These are phyloP conservation scores for Dipodomys ordii DNA, from an alignment of 2,113 vertebrate genomes.

Conservation along the genomic window DNA sequence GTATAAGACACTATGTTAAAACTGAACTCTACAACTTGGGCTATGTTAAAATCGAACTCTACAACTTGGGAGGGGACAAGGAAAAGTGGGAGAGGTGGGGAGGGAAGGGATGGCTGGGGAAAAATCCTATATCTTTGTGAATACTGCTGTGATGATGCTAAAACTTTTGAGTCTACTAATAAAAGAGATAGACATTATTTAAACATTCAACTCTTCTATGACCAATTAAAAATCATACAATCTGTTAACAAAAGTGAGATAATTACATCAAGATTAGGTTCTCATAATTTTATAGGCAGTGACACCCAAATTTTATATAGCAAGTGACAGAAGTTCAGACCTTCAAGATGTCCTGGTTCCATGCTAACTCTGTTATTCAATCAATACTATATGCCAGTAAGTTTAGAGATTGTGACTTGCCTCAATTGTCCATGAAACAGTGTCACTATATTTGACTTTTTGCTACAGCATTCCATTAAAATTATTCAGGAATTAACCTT, in stretches of 20 bases:
- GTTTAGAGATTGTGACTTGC: not conserved
- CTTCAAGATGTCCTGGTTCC: not conserved
- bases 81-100: too few relatives aligned
- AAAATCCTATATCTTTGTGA: slow-evolving; percentile 4
- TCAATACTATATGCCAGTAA: not conserved
- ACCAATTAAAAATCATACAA: not conserved
- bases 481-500: not conserved
- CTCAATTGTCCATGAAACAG: not conserved
- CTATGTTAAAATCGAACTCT: too few relatives aligned
- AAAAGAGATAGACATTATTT: not conserved
- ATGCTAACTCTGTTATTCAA: not conserved
- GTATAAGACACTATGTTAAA: too few relatives aligned
- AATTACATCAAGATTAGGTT: not conserved
- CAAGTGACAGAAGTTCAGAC: not conserved
- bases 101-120: not conserved
- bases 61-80: too few relatives aligned
- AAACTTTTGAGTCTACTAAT: slow-evolving; percentile 25
- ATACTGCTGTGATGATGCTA: not conserved
- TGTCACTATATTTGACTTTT: not conserved
- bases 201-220: slow-evolving; percentile 9
- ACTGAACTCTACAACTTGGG: too few relatives aligned
- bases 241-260: slow-evolving; percentile 16
- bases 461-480: slow-evolving; percentile 36
- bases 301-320: too few relatives aligned
- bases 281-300: not conserved